These are phyloP conservation scores for Anniella stebbinsi DNA, from an alignment of 2,797 vertebrate genomes.

Conservation along the genomic window DNA sequence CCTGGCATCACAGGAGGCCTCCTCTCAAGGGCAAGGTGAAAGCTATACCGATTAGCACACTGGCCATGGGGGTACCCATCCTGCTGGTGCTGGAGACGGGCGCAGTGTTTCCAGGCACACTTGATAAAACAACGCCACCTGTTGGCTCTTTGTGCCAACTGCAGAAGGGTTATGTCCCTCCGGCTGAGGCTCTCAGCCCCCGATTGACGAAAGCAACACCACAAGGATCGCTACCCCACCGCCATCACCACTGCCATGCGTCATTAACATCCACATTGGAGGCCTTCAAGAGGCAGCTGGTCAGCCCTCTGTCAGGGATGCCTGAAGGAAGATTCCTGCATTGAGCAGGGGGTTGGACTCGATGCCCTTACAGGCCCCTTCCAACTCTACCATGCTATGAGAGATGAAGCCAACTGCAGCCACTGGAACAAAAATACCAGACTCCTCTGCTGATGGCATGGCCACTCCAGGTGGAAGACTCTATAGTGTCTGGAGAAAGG, in stretches of 20 bases:
- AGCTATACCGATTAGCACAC: background rate
- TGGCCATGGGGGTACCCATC: background rate
- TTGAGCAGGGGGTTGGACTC: too few species aligned
- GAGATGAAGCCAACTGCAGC: background rate
- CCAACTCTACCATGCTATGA: too few species aligned
- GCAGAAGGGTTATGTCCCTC: background rate
- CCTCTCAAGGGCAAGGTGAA: background rate
- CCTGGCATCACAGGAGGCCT: background rate
- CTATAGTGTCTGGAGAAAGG: background rate
- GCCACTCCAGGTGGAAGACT: background rate
- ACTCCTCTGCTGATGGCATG: background rate
- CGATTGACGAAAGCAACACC: too few species aligned
- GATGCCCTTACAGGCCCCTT: too few species aligned
- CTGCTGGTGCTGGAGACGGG: background rate
- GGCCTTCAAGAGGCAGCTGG: too few species aligned
- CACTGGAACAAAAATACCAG: background rate
- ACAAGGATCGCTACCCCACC: too few species aligned
- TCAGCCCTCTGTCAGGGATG: too few species aligned
- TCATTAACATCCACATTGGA: background rate
- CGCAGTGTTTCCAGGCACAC: background rate
- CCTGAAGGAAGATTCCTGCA: too few species aligned
- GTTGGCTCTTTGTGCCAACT: constrained; percentile 12
- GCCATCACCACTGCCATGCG: too few species aligned
- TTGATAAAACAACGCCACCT: constrained; percentile 24
- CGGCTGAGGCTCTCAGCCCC: background rate